A percentile compares a stretch with the other conserved stretches of the same genome.
Evolutionary conservation across 2,888 invertebrate species (phyloP).

Genomic region (Syrphus vitripennis): DNA sequence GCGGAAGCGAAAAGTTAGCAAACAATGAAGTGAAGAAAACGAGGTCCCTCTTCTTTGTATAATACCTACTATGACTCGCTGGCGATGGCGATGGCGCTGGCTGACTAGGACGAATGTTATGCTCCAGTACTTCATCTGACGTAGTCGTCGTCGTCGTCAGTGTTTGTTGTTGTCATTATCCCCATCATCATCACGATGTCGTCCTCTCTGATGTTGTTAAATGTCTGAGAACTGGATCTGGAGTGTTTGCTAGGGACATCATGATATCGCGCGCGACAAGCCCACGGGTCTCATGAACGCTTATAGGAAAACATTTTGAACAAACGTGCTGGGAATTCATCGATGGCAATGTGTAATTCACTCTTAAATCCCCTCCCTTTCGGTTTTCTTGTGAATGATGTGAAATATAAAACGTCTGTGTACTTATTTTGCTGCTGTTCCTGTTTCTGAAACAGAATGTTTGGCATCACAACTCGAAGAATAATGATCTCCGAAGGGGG

Average conservation of each 20-base stretch:
- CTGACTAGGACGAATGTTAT: conserved; percentile 33
- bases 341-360: conserved; percentile 64
- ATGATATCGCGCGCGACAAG: conserved; percentile 63
- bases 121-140: background rate
- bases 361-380: conserved; percentile 4
- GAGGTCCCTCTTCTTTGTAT: background rate
- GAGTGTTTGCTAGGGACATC: conserved; percentile 26
- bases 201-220: conserved; percentile 10
- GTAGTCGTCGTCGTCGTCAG: background rate
- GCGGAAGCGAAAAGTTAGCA: conserved; percentile 53
- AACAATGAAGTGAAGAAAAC: conserved; percentile 50
- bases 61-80: too few relatives aligned
- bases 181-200: background rate
- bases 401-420: conserved; percentile 56
- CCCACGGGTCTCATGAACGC: conserved; percentile 68
- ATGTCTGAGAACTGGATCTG: conserved; percentile 21
- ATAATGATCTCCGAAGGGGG: conserved; percentile 62
- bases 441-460: conserved; percentile 31
- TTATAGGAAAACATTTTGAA: conserved; percentile 67
- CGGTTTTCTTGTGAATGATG: background rate
- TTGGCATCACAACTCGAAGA: conserved; percentile 48
- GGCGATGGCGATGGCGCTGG: too few relatives aligned
- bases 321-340: conserved; percentile 70
- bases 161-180: background rate
- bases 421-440: background rate